A percentile compares a stretch with the other conserved stretches of the same genome.
Conservation (phyloP, 2,113 vertebrate species). For the Onychorhynchus coronatus region DNA sequence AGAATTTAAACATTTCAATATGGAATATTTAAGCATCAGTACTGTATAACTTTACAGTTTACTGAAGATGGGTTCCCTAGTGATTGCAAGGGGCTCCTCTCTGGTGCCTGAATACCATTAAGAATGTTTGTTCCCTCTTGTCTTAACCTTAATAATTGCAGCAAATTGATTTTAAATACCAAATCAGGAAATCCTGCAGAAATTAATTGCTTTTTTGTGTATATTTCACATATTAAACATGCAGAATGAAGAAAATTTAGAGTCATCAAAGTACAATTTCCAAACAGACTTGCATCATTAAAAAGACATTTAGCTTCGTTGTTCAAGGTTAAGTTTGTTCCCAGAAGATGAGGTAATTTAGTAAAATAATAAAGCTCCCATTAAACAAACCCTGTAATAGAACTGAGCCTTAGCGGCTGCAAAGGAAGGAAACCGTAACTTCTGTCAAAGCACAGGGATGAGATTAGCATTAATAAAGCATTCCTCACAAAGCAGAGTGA, state of each 20-base stretch:
- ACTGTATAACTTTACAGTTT: neutral
- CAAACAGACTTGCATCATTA: constrained; percentile 47
- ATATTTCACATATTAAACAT: neutral
- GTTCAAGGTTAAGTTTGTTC: constrained; percentile 67
- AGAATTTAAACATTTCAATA: neutral
- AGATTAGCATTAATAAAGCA: constrained; percentile 62
- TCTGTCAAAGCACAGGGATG: constrained; percentile 65
- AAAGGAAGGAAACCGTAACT: constrained; percentile 69
- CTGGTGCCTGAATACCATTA: neutral
- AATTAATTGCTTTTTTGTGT: neutral
- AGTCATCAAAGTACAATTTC: constrained; percentile 34
- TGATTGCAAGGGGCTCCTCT: neutral
- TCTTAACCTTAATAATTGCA: neutral
- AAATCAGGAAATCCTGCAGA: neutral
- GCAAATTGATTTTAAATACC: neutral
- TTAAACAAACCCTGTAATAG: constrained; percentile 62
- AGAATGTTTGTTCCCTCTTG: neutral
- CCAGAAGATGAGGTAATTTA: constrained; percentile 67
- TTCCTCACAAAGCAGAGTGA: constrained; percentile 43
- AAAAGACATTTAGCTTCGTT: constrained; percentile 46
- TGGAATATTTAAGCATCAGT: neutral
- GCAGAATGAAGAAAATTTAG: constrained; percentile 33
- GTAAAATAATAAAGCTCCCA: constrained; percentile 59
- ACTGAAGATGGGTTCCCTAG: neutral
- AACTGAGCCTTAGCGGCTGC: constrained; percentile 46